phyloP scores from a whole-genome alignment of 2,888 invertebrate species.

The Pollenia griseotomentosa region DNA sequence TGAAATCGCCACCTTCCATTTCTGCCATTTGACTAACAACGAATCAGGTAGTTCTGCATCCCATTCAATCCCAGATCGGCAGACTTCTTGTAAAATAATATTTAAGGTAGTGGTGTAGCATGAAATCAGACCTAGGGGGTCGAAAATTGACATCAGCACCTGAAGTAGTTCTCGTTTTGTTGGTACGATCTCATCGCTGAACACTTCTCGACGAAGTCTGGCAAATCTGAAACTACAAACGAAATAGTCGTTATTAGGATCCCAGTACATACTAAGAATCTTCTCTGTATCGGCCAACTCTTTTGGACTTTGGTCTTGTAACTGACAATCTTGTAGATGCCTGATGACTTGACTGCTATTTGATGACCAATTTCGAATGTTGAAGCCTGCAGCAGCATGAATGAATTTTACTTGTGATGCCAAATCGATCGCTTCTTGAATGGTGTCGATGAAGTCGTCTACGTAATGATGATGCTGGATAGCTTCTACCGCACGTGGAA shows the following conservation, averaged over 20 bases:
- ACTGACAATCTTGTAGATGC: background rate
- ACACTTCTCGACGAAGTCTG: constrained; percentile 57
- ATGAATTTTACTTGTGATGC: constrained; percentile 46
- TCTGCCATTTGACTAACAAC: constrained; percentile 36
- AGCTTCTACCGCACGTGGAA: constrained; percentile 47
- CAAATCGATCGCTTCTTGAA: background rate
- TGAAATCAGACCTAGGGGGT: constrained; percentile 65
- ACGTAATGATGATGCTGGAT: constrained; percentile 24
- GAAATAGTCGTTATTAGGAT: constrained; percentile 64
- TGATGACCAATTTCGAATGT: constrained; percentile 62
- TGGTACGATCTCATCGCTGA: constrained; percentile 9
- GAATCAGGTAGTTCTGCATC: constrained; percentile 31
- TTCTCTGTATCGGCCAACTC: constrained; percentile 38
- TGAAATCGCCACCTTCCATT: constrained; percentile 41
- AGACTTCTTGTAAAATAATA: constrained; percentile 68
- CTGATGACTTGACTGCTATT: constrained; percentile 20
- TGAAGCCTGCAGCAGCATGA: constrained; percentile 55
- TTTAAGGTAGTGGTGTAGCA: constrained; percentile 67
- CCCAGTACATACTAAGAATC: constrained; percentile 64
- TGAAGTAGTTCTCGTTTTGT: constrained; percentile 66
- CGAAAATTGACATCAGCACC: constrained; percentile 69
- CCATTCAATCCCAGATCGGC: constrained; percentile 68
- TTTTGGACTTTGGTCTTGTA: background rate
- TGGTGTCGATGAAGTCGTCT: constrained; percentile 29
- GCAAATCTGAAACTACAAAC: constrained; percentile 65